Percentiles rank a stretch among this genome's conserved stretches.
Evolutionary conservation across 2,888 invertebrate species (phyloP).

Genomic region (Ochropleura plecta): DNA sequence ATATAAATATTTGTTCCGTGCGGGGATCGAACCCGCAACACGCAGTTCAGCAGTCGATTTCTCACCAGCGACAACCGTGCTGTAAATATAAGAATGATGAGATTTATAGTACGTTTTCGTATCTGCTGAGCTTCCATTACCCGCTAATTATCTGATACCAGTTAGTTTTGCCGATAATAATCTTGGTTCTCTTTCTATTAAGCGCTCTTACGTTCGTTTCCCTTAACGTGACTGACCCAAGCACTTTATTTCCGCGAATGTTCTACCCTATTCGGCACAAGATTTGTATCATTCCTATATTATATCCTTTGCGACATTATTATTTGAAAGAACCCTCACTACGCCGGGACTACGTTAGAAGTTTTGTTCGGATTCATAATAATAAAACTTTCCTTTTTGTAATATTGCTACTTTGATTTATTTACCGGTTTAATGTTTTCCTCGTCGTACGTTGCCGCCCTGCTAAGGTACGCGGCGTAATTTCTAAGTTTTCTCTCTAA

Average conservation of each 20-base stretch:
- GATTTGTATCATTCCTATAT: slow-evolving; percentile 29
- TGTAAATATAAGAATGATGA: slow-evolving; percentile 11
- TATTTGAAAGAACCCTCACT: slow-evolving; percentile 25
- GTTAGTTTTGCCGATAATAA: slow-evolving; percentile 7
- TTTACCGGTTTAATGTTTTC: slow-evolving; percentile 12
- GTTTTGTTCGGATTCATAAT: slow-evolving; percentile 25
- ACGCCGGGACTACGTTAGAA: slow-evolving; percentile 17
- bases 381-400: slow-evolving; percentile 41
- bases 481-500: slow-evolving; percentile 73
- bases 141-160: slow-evolving; percentile 25
- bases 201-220: background rate
- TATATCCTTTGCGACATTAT: slow-evolving; percentile 33
- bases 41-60: too few relatives aligned
- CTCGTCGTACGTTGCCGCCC: slow-evolving; percentile 23
- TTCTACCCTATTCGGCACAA: slow-evolving; percentile 26
- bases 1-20: too few relatives aligned
- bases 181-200: slow-evolving; percentile 17
- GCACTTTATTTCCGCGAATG: slow-evolving; percentile 20
- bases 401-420: slow-evolving; percentile 35
- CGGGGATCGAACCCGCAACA: too few relatives aligned
- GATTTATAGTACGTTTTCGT: background rate
- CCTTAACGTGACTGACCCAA: background rate
- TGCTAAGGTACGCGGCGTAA: slow-evolving; percentile 57
- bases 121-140: slow-evolving; percentile 8
- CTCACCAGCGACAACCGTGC: too few relatives aligned